phyloP scores from a whole-genome alignment of 2,888 invertebrate species.

The Scrobipalpa costella region DNA sequence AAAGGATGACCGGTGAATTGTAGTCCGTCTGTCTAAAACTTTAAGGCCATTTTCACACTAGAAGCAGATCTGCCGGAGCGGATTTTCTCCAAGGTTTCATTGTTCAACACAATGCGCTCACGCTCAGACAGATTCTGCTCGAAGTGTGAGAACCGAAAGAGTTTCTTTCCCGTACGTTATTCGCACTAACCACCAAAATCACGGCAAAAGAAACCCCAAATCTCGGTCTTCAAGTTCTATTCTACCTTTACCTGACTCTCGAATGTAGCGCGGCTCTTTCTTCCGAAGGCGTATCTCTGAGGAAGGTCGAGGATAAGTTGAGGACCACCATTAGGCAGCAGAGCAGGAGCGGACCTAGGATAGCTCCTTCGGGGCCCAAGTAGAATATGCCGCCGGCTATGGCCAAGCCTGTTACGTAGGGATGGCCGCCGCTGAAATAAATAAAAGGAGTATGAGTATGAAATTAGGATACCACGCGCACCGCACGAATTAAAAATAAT shows the following conservation, averaged over 20 bases:
- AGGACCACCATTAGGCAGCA: conserved; percentile 97
- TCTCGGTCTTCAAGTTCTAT: conserved; percentile 5
- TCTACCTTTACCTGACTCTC: conserved; percentile 80
- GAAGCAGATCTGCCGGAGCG: background rate
- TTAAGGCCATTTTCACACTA: no score
- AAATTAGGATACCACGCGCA: no score
- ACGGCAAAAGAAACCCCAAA: conserved; percentile 14
- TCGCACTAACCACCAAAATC: conserved; percentile 15
- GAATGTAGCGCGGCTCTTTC: conserved; percentile 77
- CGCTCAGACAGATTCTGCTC: no score
- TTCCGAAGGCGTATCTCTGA: conserved; percentile 84
- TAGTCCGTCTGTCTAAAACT: no score
- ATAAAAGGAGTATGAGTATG: no score
- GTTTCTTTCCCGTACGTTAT: conserved; percentile 9
- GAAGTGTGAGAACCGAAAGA: no score
- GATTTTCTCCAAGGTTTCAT: background rate
- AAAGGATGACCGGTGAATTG: no score
- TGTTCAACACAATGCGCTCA: no score
- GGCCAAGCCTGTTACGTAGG: conserved; percentile 97
- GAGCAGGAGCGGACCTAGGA: conserved; percentile 96
- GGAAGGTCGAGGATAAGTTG: conserved; percentile 88
- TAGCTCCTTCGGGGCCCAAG: conserved; percentile 97
- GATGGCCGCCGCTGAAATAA: conserved; percentile 91
- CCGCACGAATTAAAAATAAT: no score
- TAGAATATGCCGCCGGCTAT: conserved; percentile 99